Evolutionary conservation across 2,888 invertebrate species (phyloP).

Genomic region (Xanthia icteritia): DNA sequence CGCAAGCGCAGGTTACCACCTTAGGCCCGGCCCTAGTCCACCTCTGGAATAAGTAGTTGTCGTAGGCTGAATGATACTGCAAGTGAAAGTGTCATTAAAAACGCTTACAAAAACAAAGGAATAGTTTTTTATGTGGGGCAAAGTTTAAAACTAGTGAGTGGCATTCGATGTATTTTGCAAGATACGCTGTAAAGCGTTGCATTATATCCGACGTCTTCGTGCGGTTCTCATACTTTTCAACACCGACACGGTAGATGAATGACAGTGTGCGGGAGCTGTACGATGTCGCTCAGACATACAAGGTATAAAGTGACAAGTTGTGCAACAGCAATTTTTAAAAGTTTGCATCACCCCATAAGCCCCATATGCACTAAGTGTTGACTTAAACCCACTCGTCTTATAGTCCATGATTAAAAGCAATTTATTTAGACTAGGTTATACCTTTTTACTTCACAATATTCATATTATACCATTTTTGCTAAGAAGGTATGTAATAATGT

Average conservation of each 20-base stretch:
- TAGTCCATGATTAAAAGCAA: background rate
- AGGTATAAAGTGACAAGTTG: background rate
- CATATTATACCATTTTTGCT: too few species aligned
- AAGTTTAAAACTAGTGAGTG: too few species aligned
- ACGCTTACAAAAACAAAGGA: background rate
- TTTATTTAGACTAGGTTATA: background rate
- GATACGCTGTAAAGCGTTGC: background rate
- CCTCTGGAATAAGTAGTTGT: background rate
- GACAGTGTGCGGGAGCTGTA: background rate
- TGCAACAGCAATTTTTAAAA: background rate
- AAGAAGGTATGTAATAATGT: too few species aligned
- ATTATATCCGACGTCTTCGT: background rate
- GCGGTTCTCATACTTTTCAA: background rate
- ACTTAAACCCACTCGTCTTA: background rate
- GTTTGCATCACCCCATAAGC: background rate
- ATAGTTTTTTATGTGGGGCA: too few species aligned
- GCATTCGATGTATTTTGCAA: background rate
- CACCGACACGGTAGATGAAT: background rate
- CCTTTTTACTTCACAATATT: background rate
- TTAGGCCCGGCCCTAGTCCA: too few species aligned
- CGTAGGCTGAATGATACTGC: background rate
- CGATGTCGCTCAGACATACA: background rate
- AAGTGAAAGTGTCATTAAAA: background rate
- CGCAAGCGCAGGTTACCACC: too few species aligned
- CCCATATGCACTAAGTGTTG: background rate